Evolutionary conservation across 2,113 vertebrate genomes (phyloP).

Genomic region (Trinectes maculatus): DNA sequence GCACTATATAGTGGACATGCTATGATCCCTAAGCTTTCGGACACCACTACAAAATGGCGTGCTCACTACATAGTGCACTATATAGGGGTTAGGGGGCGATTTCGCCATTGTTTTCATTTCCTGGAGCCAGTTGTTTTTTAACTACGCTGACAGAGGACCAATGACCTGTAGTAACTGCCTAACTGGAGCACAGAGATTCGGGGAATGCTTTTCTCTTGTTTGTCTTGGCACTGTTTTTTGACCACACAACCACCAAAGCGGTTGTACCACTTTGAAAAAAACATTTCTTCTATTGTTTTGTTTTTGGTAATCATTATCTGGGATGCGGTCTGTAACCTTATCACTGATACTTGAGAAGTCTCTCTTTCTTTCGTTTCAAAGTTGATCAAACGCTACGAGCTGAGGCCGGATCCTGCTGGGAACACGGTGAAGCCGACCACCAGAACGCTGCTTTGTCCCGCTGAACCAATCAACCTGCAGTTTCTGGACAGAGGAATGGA

Average conservation of each 20-base stretch:
- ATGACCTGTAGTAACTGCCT: slow-evolving; percentile 1
- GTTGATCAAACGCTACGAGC: slow-evolving; percentile 80
- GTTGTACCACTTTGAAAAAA: no score
- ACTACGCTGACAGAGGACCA: background rate
- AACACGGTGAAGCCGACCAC: slow-evolving; percentile 72
- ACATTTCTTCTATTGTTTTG: no score
- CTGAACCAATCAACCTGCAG: slow-evolving; percentile 78
- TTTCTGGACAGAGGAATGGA: slow-evolving; percentile 71
- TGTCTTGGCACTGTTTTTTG: background rate
- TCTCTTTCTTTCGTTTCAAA: slow-evolving; percentile 40
- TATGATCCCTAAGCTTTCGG: no score
- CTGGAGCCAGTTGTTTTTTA: slow-evolving; percentile 4
- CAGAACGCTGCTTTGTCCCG: slow-evolving; percentile 79
- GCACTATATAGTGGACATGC: no score
- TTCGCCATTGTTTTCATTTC: no score
- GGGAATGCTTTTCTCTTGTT: background rate
- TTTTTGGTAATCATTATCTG: background rate
- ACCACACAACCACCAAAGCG: background rate
- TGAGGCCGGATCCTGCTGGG: slow-evolving; percentile 78
- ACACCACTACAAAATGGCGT: no score
- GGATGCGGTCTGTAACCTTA: no score
- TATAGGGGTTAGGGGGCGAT: no score
- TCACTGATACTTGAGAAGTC: background rate
- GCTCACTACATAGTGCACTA: no score
- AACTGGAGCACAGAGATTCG: background rate